Evolutionary conservation across 1,140 invertebrate species (phyloP).

Genomic region (Meloidogyne exigua): DNA sequence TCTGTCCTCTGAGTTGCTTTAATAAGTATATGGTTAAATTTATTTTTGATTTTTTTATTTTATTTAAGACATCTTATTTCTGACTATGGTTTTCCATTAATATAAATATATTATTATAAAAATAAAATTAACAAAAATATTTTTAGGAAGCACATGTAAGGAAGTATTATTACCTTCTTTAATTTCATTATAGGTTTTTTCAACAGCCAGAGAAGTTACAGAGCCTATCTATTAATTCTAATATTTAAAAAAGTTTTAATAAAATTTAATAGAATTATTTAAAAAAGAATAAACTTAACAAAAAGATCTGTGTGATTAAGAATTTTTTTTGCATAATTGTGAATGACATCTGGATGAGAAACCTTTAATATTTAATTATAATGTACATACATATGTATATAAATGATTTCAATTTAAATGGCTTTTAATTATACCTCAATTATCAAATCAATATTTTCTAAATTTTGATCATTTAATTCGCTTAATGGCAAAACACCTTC

Average conservation of each 20-base stretch:
- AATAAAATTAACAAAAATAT: too few species aligned
- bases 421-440: conserved; percentile 65
- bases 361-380: too few species aligned
- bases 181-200: conserved; percentile 61
- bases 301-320: conserved; percentile 66
- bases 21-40: neutral
- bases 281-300: conserved; percentile 59
- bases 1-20: conserved; percentile 48
- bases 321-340: conserved; percentile 66
- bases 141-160: too few species aligned
- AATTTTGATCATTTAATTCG: conserved; percentile 63
- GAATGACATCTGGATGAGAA: conserved; percentile 69
- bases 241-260: conserved; percentile 25
- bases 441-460: conserved; percentile 68
- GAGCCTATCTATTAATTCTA: conserved; percentile 67
- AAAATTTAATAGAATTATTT: conserved; percentile 23
- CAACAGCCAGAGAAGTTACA: conserved; percentile 68
- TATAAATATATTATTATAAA: too few species aligned
- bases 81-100: too few species aligned
- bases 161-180: conserved; percentile 8
- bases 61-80: too few species aligned
- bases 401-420: neutral
- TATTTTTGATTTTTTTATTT: neutral
- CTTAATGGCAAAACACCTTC: conserved; percentile 53
- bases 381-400: too few species aligned